phyloP scores from a whole-genome alignment of 2,888 invertebrate species.

The Toxonevra muliebris region DNA sequence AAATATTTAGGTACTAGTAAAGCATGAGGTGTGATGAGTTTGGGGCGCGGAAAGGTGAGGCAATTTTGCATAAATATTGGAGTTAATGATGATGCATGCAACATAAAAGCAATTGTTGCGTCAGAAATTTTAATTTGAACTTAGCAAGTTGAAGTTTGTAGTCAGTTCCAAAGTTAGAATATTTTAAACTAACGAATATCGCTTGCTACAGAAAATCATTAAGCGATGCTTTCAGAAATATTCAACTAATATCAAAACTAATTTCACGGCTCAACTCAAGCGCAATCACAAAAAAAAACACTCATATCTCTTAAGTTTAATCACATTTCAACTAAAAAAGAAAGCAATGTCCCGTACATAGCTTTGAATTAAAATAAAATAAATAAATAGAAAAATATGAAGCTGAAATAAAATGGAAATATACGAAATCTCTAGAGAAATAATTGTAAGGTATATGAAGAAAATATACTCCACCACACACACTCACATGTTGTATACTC shows the following conservation, averaged over 20 bases:
- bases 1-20: not conserved
- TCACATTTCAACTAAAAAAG: slow-evolving; percentile 6
- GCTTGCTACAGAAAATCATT: too few relatives aligned
- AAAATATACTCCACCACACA: not conserved
- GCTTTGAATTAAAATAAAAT: not conserved
- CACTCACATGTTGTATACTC: not conserved
- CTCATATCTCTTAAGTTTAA: not conserved
- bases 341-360: not conserved
- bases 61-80: too few relatives aligned
- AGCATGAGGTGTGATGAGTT: too few relatives aligned
- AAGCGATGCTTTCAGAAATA: not conserved
- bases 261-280: not conserved
- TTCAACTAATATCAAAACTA: not conserved
- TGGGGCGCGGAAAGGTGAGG: too few relatives aligned
- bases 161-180: too few relatives aligned
- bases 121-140: too few relatives aligned
- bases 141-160: too few relatives aligned
- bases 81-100: slow-evolving; percentile 19
- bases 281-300: not conserved
- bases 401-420: not conserved
- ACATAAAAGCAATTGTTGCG: slow-evolving; percentile 11
- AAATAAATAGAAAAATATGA: not conserved
- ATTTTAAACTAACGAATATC: too few relatives aligned
- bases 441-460: slow-evolving; percentile 5
- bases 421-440: not conserved